These are phyloP conservation scores for Rousettus leschenaultii DNA, from an alignment of 2,113 vertebrate species.

Conservation along the genomic window DNA sequence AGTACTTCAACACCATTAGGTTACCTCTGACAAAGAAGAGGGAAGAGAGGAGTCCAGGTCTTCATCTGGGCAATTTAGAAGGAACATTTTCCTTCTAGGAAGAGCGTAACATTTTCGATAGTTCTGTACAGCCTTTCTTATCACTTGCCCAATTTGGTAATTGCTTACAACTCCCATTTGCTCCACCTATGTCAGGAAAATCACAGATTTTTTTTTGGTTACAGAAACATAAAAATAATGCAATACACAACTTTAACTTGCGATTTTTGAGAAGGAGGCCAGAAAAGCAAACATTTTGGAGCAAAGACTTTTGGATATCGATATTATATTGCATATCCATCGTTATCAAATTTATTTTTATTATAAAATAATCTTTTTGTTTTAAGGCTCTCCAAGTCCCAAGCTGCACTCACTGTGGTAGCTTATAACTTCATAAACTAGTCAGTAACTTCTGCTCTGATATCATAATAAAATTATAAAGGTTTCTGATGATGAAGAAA, in stretches of 20 bases:
- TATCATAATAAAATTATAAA: not conserved
- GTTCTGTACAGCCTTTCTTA: not conserved
- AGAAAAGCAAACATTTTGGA: not conserved
- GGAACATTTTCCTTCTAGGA: not conserved
- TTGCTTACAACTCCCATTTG: not conserved
- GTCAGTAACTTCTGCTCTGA: not conserved
- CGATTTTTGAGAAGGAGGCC: not conserved
- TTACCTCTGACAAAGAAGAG: not conserved
- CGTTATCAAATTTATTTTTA: not conserved
- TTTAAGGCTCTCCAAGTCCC: not conserved
- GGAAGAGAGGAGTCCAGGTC: not conserved
- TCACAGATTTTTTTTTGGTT: not conserved
- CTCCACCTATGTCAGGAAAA: not conserved
- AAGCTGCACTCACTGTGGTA: not conserved
- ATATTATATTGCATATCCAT: not conserved
- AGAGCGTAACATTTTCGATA: not conserved
- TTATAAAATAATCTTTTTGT: not conserved
- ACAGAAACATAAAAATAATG: not conserved
- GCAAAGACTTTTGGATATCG: not conserved
- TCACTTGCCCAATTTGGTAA: not conserved
- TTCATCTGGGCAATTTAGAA: not conserved
- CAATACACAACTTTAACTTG: not conserved
- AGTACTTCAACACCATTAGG: rapidly evolving
- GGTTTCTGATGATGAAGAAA: not conserved
- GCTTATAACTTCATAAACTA: not conserved